Conservation (phyloP, 2,113 vertebrate genomes). For the Deroptyus accipitrinus region DNA sequence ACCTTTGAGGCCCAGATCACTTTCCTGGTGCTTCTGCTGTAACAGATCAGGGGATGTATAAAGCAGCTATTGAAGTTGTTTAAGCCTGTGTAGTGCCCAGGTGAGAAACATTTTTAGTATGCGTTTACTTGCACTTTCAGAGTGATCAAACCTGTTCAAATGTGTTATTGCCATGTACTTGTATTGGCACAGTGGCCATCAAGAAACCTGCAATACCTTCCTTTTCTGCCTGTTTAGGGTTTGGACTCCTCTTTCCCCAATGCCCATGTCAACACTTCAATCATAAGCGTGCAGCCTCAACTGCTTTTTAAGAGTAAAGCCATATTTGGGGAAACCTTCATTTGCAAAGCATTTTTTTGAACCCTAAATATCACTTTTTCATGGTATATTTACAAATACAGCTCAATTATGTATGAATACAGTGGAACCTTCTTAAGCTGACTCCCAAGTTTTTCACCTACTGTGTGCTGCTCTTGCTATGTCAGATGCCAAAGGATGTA, state of each 20-base stretch:
- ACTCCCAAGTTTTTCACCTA: not conserved
- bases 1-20: not conserved
- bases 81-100: not conserved
- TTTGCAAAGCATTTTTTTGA: not conserved
- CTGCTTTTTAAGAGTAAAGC: not conserved
- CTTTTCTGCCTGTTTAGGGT: not conserved
- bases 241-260: not conserved
- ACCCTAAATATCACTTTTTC: not conserved
- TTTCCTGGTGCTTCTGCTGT: not conserved
- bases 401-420: not conserved
- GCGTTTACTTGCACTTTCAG: not conserved
- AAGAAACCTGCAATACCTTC: not conserved
- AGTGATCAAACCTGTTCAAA: not conserved
- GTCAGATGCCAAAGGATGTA: not conserved
- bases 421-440: not conserved
- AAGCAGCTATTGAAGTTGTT: not conserved
- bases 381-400: not conserved
- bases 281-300: not conserved
- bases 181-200: not conserved
- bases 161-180: not conserved
- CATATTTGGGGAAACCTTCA: not conserved
- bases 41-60: not conserved
- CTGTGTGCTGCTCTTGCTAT: not conserved
- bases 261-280: not conserved
- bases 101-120: not conserved